Conservation (phyloP, 2,888 invertebrate species). For the Himalopsyche kuldschensis region DNA sequence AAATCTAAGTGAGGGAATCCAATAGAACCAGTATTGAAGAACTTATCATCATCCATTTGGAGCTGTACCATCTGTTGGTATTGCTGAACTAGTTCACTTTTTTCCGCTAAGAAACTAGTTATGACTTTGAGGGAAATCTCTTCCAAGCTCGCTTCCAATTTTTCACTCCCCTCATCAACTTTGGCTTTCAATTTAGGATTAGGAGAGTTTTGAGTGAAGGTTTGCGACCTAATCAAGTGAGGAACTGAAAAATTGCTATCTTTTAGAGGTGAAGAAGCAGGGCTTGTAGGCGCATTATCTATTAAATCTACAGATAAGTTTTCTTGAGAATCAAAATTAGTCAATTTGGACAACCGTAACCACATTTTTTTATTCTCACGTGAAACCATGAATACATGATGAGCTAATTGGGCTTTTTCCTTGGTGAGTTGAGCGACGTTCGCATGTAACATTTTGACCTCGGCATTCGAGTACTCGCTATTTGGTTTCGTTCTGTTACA, state of each 20-base stretch:
- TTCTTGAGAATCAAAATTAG: slow-evolving; percentile 59
- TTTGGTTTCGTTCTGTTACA: slow-evolving; percentile 46
- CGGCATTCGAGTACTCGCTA: slow-evolving; percentile 51
- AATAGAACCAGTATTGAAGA: slow-evolving; percentile 62
- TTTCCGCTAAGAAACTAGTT: slow-evolving; percentile 69
- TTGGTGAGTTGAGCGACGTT: slow-evolving; percentile 70
- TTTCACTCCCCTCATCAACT: slow-evolving; percentile 59
- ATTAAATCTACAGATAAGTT: not conserved
- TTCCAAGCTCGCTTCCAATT: slow-evolving; percentile 68
- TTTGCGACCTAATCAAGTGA: slow-evolving; percentile 61
- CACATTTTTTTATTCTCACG: slow-evolving; percentile 80
- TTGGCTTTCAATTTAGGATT: slow-evolving; percentile 59
- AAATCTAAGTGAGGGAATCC: slow-evolving; percentile 64
- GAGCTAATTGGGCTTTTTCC: slow-evolving; percentile 75
- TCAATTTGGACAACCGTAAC: slow-evolving; percentile 68
- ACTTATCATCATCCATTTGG: slow-evolving; percentile 56
- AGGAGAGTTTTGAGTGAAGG: slow-evolving; percentile 70
- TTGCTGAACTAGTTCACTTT: slow-evolving; percentile 68
- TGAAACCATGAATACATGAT: slow-evolving; percentile 79
- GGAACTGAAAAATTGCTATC: slow-evolving; percentile 43
- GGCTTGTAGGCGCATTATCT: slow-evolving; percentile 39
- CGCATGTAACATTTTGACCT: slow-evolving; percentile 58
- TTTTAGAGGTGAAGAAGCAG: slow-evolving; percentile 39
- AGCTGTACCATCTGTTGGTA: slow-evolving; percentile 69
- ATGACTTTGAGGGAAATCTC: slow-evolving; percentile 75